Base-by-base conservation (phyloP, 2,113 vertebrate species). In the Fregata magnificens region DNA sequence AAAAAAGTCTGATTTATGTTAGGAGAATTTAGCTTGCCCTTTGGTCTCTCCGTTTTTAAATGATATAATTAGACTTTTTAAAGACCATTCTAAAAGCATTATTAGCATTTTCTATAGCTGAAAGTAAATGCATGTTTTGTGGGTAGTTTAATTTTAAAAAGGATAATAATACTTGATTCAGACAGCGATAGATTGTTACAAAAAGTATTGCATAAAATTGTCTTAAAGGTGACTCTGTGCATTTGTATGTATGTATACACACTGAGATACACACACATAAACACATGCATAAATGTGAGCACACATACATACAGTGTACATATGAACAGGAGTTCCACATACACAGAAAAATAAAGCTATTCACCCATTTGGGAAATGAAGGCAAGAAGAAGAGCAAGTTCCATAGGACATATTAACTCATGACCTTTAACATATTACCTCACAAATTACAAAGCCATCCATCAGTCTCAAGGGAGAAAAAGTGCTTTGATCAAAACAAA, bases 61-160 rank as follows among this genome's bases (percentile, higher is more conserved):
- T 98, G 98, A 99, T 99, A 98, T 99, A 99, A 99, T 99, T 99
- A 99, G 99, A 98, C 98, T 99, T 99, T 99, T 99, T 99, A 98
- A 99, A 99, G 99, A 99, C 98, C 99, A 99, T 99, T 99, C 99
- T 99, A 99, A 99, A 99, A 99, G 98, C 98, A 98, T 99, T 99
- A 98, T 98, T 98, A 98, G 98, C 98, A 98, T 99, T 99, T 99
- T 98, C 98, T 98, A 98, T 98, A 98, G 98, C 95, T 78, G 98
- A 98, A 99, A 99, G 98, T 98, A 98, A 99, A 98, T 98, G 97
- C 98, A 98, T 98, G 97, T 98, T 98, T 99, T 98, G 98, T 98
- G 98, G 97, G 95, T 98, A 97, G 98, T 98, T 98, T 99, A 98
- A 99, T 99, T 98, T 96, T 98, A 98, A 98, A 98, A 98, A 98